Conservation (phyloP, 2,797 vertebrate species). For the Peromyscus melanophrys region DNA sequence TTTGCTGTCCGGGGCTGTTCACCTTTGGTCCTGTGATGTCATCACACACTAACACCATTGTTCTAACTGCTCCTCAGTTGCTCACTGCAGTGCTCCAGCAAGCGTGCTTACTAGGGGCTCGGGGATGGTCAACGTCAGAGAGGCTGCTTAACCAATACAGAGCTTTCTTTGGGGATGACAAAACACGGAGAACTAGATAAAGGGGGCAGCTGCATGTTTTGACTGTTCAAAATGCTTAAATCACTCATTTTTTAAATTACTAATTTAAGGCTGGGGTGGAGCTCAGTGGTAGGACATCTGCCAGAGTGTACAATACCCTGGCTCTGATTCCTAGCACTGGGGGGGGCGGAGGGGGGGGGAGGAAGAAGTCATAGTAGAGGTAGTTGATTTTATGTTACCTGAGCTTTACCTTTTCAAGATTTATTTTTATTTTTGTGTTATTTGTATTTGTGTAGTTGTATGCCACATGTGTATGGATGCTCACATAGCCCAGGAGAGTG, state of each 20-base stretch:
- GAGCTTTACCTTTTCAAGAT: background rate
- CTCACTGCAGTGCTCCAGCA: background rate
- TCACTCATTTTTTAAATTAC: no score
- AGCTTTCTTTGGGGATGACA: no score
- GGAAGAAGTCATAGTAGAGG: background rate
- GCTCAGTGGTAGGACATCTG: background rate
- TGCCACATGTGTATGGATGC: background rate
- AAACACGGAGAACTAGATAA: no score
- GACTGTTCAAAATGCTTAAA: fast-evolving
- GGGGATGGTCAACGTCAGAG: fast-evolving
- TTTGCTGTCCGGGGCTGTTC: fast-evolving
- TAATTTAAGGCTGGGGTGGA: background rate
- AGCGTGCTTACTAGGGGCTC: background rate
- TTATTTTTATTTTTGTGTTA: background rate
- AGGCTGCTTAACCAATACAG: background rate
- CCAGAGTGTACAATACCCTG: background rate
- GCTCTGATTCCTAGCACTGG: background rate
- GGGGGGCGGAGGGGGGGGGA: background rate
- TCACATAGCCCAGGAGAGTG: no score
- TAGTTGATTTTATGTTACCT: background rate
- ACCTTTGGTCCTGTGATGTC: background rate
- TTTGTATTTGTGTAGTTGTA: background rate
- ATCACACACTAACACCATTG: background rate
- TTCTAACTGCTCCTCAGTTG: background rate
- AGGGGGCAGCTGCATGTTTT: fast-evolving